Conservation (phyloP, 1,140 invertebrate species). For the Calliopsis andreniformis region DNA sequence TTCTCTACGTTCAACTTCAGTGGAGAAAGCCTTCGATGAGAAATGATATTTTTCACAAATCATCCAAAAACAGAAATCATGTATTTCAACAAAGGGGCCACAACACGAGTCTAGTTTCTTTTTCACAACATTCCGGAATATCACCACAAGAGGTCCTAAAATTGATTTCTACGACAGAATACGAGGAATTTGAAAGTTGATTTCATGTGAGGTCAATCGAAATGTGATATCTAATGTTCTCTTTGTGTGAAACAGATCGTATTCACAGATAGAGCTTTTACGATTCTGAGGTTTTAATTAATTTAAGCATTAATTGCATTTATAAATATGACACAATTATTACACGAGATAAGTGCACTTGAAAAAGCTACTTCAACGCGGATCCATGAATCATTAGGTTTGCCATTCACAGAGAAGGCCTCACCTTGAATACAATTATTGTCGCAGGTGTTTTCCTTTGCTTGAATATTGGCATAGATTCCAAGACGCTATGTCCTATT, state of each 20-base stretch:
- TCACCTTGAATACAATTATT: slow-evolving; percentile 35
- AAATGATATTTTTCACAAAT: too few species aligned
- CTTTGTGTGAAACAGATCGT: too few species aligned
- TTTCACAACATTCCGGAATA: too few species aligned
- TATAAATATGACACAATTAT: too few species aligned
- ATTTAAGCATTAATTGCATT: too few species aligned
- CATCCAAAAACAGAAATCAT: too few species aligned
- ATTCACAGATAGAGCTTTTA: too few species aligned
- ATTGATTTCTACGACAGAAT: neutral
- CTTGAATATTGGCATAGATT: slow-evolving; percentile 13
- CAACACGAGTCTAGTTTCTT: neutral
- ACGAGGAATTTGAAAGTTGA: slow-evolving; percentile 10
- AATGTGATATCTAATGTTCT: slow-evolving; percentile 1
- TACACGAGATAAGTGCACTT: neutral
- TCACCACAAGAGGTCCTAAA: too few species aligned
- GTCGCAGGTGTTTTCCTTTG: slow-evolving; percentile 31
- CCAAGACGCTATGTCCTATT: neutral
- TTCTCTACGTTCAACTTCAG: too few species aligned
- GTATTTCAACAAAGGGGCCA: too few species aligned
- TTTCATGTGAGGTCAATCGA: neutral
- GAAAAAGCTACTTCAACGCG: neutral
- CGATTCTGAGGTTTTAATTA: too few species aligned
- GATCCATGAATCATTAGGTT: slow-evolving; percentile 1
- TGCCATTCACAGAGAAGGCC: slow-evolving; percentile 28
- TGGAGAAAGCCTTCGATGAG: too few species aligned